phyloP scores from a whole-genome alignment of 2,113 vertebrate species.

The Hipposideros armiger region DNA sequence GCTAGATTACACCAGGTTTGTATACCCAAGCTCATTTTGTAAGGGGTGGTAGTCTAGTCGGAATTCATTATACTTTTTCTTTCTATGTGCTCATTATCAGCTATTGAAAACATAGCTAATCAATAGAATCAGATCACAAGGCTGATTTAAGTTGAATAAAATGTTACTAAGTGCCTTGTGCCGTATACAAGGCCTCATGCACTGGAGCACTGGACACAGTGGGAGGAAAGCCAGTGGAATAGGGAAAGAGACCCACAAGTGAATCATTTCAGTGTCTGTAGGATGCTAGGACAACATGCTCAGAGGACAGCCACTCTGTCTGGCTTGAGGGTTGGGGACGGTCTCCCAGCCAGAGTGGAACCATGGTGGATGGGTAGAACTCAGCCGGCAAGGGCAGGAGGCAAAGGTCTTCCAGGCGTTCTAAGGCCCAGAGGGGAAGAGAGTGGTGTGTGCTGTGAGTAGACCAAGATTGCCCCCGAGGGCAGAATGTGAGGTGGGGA shows the following conservation, averaged over 20 bases:
- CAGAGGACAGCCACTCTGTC: background rate
- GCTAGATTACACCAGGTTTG: background rate
- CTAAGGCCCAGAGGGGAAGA: background rate
- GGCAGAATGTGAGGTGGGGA: rapidly evolving
- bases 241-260: background rate
- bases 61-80: background rate
- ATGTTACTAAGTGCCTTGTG: background rate
- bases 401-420: background rate
- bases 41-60: background rate
- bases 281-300: background rate
- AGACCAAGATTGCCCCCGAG: rapidly evolving
- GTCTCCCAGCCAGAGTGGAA: background rate
- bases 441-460: rapidly evolving
- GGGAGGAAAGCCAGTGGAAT: background rate
- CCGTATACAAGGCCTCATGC: too few relatives aligned
- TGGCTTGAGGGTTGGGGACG: background rate
- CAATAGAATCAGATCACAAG: background rate
- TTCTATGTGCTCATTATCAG: background rate
- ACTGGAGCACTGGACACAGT: too few relatives aligned
- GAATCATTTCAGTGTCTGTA: background rate
- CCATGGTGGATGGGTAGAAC: too few relatives aligned
- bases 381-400: background rate
- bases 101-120: background rate
- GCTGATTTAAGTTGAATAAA: background rate
- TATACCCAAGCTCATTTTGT: background rate